phyloP scores from a whole-genome alignment of 2,888 invertebrate species.

The Drosophila stalkeri region DNA sequence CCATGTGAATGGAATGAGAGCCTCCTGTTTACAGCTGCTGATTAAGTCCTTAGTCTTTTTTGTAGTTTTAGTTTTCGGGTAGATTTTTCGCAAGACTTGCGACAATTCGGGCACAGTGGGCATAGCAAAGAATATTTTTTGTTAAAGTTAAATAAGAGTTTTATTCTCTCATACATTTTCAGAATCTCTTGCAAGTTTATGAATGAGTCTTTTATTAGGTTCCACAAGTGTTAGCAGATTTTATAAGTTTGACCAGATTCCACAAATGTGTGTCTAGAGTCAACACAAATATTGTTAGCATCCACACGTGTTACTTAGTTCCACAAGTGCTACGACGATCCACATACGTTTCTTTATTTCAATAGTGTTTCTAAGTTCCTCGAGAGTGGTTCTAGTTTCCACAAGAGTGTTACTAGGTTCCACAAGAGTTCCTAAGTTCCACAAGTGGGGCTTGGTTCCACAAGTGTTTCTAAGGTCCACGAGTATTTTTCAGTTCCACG shows the following conservation, averaged over 20 bases:
- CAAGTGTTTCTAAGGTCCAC: background rate
- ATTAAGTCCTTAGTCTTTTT: conserved; percentile 50
- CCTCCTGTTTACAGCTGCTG: conserved; percentile 43
- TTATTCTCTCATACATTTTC: background rate
- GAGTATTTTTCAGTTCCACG: background rate
- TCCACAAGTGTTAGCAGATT: background rate
- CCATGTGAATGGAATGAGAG: conserved; percentile 9
- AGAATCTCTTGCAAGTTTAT: too few relatives aligned
- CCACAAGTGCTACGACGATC: background rate
- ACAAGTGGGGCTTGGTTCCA: background rate
- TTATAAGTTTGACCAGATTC: too few relatives aligned
- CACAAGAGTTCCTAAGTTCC: background rate
- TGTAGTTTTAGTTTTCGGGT: conserved; percentile 8
- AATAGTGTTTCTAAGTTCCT: background rate
- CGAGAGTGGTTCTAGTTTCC: too few relatives aligned
- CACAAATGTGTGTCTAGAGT: background rate
- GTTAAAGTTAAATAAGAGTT: background rate
- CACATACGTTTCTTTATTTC: background rate
- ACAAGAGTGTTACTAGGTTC: too few relatives aligned
- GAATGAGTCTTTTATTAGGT: too few relatives aligned
- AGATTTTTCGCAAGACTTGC: conserved; percentile 8
- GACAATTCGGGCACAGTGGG: conserved; percentile 24
- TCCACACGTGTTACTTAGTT: background rate
- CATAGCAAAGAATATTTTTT: too few relatives aligned
- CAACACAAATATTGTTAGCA: background rate